A percentile compares a stretch with the other conserved stretches of the same genome.
Evolutionary conservation across 2,888 invertebrate genomes (phyloP).

Genomic region (Pollenia griseotomentosa): DNA sequence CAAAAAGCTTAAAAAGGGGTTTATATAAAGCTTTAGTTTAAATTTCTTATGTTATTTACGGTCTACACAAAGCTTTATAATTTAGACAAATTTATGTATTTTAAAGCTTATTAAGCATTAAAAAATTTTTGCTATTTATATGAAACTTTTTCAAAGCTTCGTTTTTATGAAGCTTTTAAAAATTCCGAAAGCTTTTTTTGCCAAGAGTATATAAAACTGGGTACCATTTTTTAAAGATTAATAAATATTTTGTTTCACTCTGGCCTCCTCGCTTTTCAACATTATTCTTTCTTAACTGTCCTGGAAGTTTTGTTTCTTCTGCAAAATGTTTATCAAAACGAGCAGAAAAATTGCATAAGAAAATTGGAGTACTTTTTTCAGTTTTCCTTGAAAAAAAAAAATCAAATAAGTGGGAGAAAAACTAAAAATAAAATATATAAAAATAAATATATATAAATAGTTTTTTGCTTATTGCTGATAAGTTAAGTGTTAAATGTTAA

Average conservation of each 20-base stretch:
- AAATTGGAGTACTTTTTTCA: constrained; percentile 43
- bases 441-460: no score
- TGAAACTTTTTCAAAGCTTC: not conserved
- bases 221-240: no score
- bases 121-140: not conserved
- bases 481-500: constrained; percentile 71
- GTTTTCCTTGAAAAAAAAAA: not conserved
- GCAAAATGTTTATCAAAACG: constrained; percentile 23
- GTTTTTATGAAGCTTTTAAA: not conserved
- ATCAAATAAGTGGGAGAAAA: constrained; percentile 7
- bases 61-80: no score
- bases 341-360: constrained; percentile 40
- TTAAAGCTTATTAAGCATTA: no score
- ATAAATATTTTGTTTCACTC: not conserved
- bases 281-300: constrained; percentile 37
- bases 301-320: constrained; percentile 43
- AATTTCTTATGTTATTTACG: no score
- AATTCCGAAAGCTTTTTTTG: no score
- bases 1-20: not conserved
- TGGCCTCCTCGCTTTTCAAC: constrained; percentile 33
- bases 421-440: constrained; percentile 28
- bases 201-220: no score
- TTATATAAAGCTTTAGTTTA: no score
- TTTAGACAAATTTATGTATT: no score
- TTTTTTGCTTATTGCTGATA: constrained; percentile 61